Evolutionary conservation across 2,797 vertebrate species (phyloP).

Genomic region (Pygocentrus nattereri): DNA sequence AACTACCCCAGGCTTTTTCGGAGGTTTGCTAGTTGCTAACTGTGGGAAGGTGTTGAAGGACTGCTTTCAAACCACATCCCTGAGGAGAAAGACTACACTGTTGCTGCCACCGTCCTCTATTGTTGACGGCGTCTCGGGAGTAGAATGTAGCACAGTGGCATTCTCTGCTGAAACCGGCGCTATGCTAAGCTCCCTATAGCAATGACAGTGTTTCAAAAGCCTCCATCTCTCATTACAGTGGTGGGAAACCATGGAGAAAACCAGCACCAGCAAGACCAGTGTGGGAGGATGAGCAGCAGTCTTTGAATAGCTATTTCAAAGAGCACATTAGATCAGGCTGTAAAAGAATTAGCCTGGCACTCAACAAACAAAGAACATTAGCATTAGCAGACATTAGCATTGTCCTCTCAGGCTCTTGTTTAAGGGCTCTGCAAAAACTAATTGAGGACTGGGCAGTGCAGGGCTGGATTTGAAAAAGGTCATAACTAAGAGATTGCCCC

Average conservation of each 20-base stretch:
- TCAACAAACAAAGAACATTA: slow-evolving; percentile 1
- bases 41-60: slow-evolving; percentile 42
- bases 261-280: slow-evolving; percentile 9
- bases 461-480: background rate
- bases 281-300: slow-evolving; percentile 7
- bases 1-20: slow-evolving; percentile 35
- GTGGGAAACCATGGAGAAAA: slow-evolving; percentile 4
- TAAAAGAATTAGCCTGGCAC: slow-evolving; percentile 19
- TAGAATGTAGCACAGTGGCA: slow-evolving; percentile 76
- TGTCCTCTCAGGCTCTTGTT: slow-evolving; percentile 18
- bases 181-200: slow-evolving; percentile 28
- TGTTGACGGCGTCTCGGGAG: slow-evolving; percentile 60
- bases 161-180: slow-evolving; percentile 61
- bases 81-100: slow-evolving; percentile 57
- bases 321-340: background rate
- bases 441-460: background rate
- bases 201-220: slow-evolving; percentile 27
- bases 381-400: slow-evolving; percentile 13
- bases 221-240: slow-evolving; percentile 35
- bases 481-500: background rate
- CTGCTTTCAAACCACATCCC: slow-evolving; percentile 52
- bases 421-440: background rate
- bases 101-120: slow-evolving; percentile 57
- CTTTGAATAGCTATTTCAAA: slow-evolving; percentile 16
- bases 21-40: slow-evolving; percentile 14